phyloP scores from a whole-genome alignment of 1,140 invertebrate species.

The Drosophila sp. region DNA sequence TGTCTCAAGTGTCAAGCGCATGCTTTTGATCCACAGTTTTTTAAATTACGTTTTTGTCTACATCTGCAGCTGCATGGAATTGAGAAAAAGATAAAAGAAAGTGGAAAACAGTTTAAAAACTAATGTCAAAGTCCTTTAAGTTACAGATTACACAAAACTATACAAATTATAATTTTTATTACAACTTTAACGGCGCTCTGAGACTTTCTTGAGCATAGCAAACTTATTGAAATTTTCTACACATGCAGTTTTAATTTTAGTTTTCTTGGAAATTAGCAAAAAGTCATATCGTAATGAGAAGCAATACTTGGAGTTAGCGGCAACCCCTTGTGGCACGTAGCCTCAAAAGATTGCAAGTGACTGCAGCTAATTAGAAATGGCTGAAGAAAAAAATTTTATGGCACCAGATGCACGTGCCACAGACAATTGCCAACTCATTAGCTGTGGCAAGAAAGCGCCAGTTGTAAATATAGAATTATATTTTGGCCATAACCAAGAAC shows the following conservation, averaged over 20 bases:
- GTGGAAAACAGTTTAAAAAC: too few species aligned
- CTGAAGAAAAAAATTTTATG: conserved; percentile 49
- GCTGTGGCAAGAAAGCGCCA: not conserved
- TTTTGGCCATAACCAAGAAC: conserved; percentile 9
- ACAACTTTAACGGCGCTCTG: not conserved
- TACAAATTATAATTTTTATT: conserved; percentile 1
- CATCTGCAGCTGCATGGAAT: not conserved
- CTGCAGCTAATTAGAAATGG: conserved; percentile 52
- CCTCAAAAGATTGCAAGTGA: conserved; percentile 31
- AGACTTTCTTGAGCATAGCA: not conserved
- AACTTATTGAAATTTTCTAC: conserved; percentile 17
- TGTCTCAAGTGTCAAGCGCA: conserved; percentile 30
- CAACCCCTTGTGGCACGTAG: conserved; percentile 36
- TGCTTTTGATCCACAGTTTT: conserved; percentile 53
- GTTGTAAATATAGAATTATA: conserved; percentile 18
- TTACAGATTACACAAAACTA: not conserved
- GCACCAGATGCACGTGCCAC: conserved; percentile 36
- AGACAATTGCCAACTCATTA: conserved; percentile 28
- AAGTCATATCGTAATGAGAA: conserved; percentile 30
- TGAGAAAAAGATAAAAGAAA: too few species aligned
- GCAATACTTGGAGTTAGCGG: conserved; percentile 8
- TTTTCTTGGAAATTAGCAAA: conserved; percentile 24
- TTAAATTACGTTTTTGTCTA: conserved; percentile 8
- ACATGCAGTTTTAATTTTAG: conserved; percentile 25
- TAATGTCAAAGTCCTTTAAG: too few species aligned